Evolutionary conservation across 2,888 invertebrate genomes (phyloP).

Genomic region (Caenorhabditis sp.): DNA sequence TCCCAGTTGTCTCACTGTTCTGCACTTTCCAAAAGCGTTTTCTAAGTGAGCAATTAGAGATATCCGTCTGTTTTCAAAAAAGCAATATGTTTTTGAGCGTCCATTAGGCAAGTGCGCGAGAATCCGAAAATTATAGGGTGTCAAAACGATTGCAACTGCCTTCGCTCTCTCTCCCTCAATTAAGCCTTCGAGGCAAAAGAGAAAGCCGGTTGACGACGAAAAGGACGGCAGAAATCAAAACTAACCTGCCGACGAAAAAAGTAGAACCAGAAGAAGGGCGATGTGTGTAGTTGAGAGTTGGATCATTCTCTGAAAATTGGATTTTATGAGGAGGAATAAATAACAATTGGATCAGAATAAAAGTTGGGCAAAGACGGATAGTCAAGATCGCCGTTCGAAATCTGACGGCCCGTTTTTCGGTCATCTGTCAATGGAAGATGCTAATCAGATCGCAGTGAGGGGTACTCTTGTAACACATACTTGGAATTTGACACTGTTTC

Average conservation of each 20-base stretch:
- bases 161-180: constrained; percentile 40
- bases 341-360: neutral
- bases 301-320: constrained; percentile 29
- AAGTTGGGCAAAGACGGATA: neutral
- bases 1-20: too few relatives aligned
- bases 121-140: constrained; percentile 64
- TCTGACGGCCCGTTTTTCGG: constrained; percentile 51
- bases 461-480: constrained; percentile 45
- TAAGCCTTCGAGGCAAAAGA: constrained; percentile 29
- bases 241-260: constrained; percentile 44
- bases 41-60: constrained; percentile 42
- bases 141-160: constrained; percentile 43
- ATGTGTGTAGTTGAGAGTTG: neutral
- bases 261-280: constrained; percentile 5
- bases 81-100: constrained; percentile 62
- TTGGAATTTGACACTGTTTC: constrained; percentile 44
- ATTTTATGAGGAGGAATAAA: constrained; percentile 8
- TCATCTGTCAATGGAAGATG: constrained; percentile 59
- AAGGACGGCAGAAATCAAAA: constrained; percentile 21
- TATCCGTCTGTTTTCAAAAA: constrained; percentile 3
- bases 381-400: constrained; percentile 58
- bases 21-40: constrained; percentile 11
- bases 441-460: constrained; percentile 39
- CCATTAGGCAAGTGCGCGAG: constrained; percentile 59
- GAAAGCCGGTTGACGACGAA: constrained; percentile 49